Percentiles rank a stretch among this genome's conserved stretches.
phyloP scores from a whole-genome alignment of 2,113 vertebrate species.

The Halcyon senegalensis region DNA sequence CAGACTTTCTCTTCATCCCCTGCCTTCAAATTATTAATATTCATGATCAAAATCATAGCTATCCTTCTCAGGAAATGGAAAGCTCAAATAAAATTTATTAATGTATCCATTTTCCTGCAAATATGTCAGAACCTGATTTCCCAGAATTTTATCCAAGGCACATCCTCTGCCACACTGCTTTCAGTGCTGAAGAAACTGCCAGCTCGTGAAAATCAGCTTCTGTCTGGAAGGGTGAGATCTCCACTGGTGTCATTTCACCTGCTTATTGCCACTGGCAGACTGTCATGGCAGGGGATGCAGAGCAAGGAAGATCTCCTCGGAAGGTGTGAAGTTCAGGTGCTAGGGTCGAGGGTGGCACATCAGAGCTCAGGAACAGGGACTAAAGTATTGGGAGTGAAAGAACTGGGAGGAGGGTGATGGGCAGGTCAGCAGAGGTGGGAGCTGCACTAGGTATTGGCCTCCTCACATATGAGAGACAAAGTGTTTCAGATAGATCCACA shows the following conservation, averaged over 20 bases:
- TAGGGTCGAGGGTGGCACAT: accelerated
- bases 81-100: constrained; percentile 5
- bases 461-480: neutral
- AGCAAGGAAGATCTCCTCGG: neutral
- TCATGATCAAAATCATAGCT: neutral
- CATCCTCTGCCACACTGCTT: neutral
- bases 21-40: neutral
- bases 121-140: neutral
- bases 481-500: neutral
- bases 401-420: neutral
- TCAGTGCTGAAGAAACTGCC: neutral
- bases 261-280: neutral
- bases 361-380: neutral
- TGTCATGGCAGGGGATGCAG: neutral
- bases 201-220: neutral
- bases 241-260: neutral
- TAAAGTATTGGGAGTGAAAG: neutral
- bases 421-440: neutral
- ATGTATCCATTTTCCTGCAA: neutral
- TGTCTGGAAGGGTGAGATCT: neutral
- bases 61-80: constrained; percentile 7
- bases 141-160: neutral
- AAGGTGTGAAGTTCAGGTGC: neutral
- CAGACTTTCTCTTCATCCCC: neutral
- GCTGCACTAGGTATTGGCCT: neutral